These are phyloP conservation scores for Ornithoptera alexandrae DNA, from an alignment of 2,888 invertebrate species.

Conservation along the genomic window DNA sequence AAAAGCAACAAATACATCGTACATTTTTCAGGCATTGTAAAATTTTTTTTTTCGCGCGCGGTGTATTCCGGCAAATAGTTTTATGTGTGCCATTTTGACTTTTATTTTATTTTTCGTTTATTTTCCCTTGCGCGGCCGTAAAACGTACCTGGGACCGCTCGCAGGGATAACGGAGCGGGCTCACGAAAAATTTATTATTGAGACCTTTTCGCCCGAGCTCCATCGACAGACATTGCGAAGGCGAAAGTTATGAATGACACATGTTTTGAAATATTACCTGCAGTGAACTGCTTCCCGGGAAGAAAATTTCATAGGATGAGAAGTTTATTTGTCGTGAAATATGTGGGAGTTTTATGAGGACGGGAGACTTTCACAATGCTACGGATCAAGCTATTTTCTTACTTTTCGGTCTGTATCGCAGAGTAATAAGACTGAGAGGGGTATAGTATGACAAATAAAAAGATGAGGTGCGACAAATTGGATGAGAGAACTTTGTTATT, in stretches of 20 bases:
- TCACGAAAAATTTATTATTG: constrained; percentile 79
- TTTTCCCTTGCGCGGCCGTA: constrained; percentile 78
- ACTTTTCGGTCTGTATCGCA: constrained; percentile 51
- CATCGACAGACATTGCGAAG: constrained; percentile 80
- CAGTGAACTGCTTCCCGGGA: constrained; percentile 71
- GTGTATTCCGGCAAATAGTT: constrained; percentile 74
- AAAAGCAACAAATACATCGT: background rate
- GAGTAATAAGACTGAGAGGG: constrained; percentile 66
- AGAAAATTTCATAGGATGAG: constrained; percentile 75
- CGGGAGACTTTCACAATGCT: constrained; percentile 72
- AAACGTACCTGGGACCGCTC: constrained; percentile 77
- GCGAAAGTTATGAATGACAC: constrained; percentile 80
- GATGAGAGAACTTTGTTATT: constrained; percentile 68
- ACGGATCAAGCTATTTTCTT: constrained; percentile 72
- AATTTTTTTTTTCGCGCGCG: constrained; percentile 51
- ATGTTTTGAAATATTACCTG: constrained; percentile 81
- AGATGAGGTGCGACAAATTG: constrained; percentile 73
- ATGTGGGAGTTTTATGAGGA: constrained; percentile 77
- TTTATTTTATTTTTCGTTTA: constrained; percentile 81
- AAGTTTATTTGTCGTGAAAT: constrained; percentile 80
- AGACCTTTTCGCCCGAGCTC: constrained; percentile 77
- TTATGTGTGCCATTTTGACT: constrained; percentile 78
- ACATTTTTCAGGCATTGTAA: constrained; percentile 48
- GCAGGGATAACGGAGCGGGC: constrained; percentile 75
- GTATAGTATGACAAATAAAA: constrained; percentile 62